phyloP scores from a whole-genome alignment of 2,113 vertebrate genomes.

The Neogobius melanostomus region DNA sequence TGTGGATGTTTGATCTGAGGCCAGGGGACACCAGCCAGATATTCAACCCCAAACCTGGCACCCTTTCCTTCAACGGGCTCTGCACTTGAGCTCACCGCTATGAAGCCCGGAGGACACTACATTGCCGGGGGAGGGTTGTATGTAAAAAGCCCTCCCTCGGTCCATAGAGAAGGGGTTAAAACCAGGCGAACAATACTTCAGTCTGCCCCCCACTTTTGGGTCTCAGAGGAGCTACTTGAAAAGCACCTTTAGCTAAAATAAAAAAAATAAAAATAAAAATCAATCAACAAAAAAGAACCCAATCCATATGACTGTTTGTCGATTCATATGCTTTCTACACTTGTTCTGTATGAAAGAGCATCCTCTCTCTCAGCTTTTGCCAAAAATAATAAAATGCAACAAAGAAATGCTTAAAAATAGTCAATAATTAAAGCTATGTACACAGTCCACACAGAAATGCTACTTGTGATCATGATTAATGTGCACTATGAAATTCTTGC shows the following conservation, averaged over 20 bases:
- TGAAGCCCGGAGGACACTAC: constrained; percentile 65
- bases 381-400: background rate
- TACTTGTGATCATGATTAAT: background rate
- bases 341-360: constrained; percentile 20
- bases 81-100: constrained; percentile 65
- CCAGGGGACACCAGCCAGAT: constrained; percentile 64
- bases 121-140: constrained; percentile 46
- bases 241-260: constrained; percentile 41
- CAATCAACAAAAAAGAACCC: constrained; percentile 21
- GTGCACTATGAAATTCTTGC: background rate
- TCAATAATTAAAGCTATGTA: background rate
- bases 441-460: background rate
- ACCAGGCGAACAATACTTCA: constrained; percentile 50
- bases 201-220: constrained; percentile 32
- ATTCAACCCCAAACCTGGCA: constrained; percentile 55
- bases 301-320: constrained; percentile 43
- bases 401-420: background rate
- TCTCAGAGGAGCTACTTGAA: constrained; percentile 47
- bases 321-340: constrained; percentile 29
- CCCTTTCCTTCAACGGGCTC: constrained; percentile 54
- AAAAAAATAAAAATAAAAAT: constrained; percentile 38
- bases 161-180: constrained; percentile 54
- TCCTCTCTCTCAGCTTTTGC: background rate
- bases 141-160: constrained; percentile 48
- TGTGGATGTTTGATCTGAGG: constrained; percentile 63